A percentile compares a stretch with the other conserved stretches of the same genome.
Evolutionary conservation across 2,888 invertebrate genomes (phyloP).

Genomic region (Hemistola chrysoprasaria): DNA sequence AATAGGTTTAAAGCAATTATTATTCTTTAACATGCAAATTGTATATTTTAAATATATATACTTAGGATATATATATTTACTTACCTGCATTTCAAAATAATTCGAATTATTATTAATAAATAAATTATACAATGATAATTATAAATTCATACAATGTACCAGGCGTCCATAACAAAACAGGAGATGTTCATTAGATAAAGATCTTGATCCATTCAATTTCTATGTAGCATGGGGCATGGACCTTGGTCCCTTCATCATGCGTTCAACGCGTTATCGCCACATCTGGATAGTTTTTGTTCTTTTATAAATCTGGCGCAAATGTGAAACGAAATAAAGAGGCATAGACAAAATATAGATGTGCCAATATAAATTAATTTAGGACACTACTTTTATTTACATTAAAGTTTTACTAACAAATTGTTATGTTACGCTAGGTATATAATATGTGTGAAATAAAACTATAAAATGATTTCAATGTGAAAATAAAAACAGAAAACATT

Average conservation of each 20-base stretch:
- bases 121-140: conserved; percentile 35
- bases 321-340: conserved; percentile 1
- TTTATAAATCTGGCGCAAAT: conserved; percentile 12
- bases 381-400: background rate
- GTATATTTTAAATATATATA: no score
- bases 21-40: no score
- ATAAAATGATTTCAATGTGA: no score
- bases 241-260: conserved; percentile 20
- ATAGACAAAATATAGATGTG: background rate
- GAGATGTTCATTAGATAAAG: conserved; percentile 44
- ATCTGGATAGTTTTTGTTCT: conserved; percentile 26
- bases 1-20: no score
- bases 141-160: conserved; percentile 72
- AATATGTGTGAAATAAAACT: no score
- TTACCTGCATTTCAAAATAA: no score
- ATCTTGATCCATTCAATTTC: conserved; percentile 30
- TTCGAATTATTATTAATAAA: no score
- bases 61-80: no score
- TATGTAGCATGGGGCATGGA: conserved; percentile 8
- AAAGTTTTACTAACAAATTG: no score
- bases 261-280: conserved; percentile 23
- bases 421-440: no score
- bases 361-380: background rate
- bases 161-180: conserved; percentile 71
- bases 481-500: no score